Evolutionary conservation across 2,888 invertebrate genomes (phyloP), one percentile per base, ranked within the genome.

Genomic region (Drosophila anceps): DNA sequence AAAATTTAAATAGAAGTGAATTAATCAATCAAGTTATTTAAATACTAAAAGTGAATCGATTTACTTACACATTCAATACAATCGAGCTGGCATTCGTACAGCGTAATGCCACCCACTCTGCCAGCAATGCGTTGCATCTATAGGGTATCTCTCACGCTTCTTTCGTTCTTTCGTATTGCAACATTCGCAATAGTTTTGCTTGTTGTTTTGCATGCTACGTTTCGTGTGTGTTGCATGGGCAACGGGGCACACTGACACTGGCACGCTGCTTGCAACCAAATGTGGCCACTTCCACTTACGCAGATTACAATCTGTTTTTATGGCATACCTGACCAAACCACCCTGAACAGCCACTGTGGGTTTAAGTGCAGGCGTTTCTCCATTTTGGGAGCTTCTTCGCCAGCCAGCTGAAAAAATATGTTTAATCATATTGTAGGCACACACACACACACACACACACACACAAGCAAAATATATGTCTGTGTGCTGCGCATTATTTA

Each of bases 231-330:
- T 37, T 61, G 60, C 70, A 58, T 48, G 63, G 51, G 35, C 54
- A 54, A 48, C 41, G 41, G 50, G 41, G 27, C 65, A 51, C 59
- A 55, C 61, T 58, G 75, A 63, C 62, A 75, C 62, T 72, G 84
- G 66, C 64, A 63, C 48, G 39, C 65, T 39, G 54, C 39, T 55
- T 76, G 82, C 76, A 60, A 67, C 74, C 82, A 77, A 86, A 85
- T 88, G 85, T 85, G 81, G 81, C 81, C 84, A 81, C 86, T 83
- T 76, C 84, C 84, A 84, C 84, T 88, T 88, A 85, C 84, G 76
- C 81, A 88, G 88, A 84, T 88, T 88, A 86, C 84, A 79, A 88
- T 84, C 88, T 74, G 79, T 81, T 85, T 82, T 82, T 88, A 88
- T 83, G 72, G 77, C 69, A 78, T 50, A 77, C 73, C 76, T 64